A percentile compares a stretch with the other conserved stretches of the same genome.
phyloP scores from a whole-genome alignment of 2,113 vertebrate genomes.

The pig (Sus scrofa) region T2T-Sscrofa CM000819.6:74722501-74723000 shows the following conservation, averaged over 20 bases:
- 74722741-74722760: not conserved
- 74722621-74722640: not conserved
- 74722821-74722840: not conserved
- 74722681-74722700: not conserved
- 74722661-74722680: not conserved
- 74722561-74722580: not conserved
- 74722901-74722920: conserved; percentile 37
- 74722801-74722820: not conserved
- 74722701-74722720: not conserved
- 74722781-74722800: not conserved
- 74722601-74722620: not conserved
- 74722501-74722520: not conserved
- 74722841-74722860: conserved; percentile 1
- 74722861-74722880: not conserved
- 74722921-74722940: conserved; percentile 15
- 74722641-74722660: conserved; percentile 3
- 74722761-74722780: not conserved
- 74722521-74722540: not conserved
- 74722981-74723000: no score
- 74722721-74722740: not conserved
- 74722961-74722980: not conserved
- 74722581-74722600: not conserved
- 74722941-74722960: not conserved
- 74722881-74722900: not conserved
- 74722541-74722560: not conserved